A percentile compares a stretch with the other conserved stretches of the same genome.
These are phyloP conservation scores for Drosophila ananassae DNA, from an alignment of 1,140 invertebrate species.

Conservation along the genomic window DNA sequence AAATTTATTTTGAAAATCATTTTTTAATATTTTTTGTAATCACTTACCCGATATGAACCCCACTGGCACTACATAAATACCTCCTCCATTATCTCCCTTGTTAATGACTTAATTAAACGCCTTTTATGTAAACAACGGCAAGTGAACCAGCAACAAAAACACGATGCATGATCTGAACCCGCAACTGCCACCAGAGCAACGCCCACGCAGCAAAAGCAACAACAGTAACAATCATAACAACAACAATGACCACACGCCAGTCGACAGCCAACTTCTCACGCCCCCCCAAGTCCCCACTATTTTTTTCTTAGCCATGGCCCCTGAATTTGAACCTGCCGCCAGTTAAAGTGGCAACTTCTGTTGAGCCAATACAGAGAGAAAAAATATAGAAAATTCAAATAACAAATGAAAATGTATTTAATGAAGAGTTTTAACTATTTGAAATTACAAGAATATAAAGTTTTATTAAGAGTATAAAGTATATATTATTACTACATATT, in stretches of 20 bases:
- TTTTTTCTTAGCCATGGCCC: conserved; percentile 40
- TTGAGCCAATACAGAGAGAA: background rate
- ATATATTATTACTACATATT: background rate
- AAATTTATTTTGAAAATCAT: background rate
- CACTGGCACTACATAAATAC: conserved; percentile 4
- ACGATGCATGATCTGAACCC: conserved; percentile 63
- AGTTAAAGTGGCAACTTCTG: conserved; percentile 21
- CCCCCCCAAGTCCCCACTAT: conserved; percentile 9
- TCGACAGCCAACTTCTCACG: conserved; percentile 50
- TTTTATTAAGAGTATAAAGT: too few relatives aligned
- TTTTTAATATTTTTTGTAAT: background rate
- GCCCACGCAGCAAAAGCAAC: conserved; percentile 56
- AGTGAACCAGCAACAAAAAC: conserved; percentile 30
- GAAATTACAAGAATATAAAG: too few relatives aligned
- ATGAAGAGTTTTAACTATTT: too few relatives aligned
- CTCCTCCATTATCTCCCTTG: conserved; percentile 41
- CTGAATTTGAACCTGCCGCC: conserved; percentile 60
- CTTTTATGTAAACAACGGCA: conserved; percentile 59
- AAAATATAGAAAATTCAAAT: background rate
- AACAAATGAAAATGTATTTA: background rate
- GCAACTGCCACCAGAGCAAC: conserved; percentile 49
- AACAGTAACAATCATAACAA: conserved; percentile 14
- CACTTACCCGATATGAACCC: background rate
- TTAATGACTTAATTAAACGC: conserved; percentile 78
- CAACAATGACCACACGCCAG: conserved; percentile 50